Evolutionary conservation across 2,888 invertebrate genomes (phyloP), one percentile per base, ranked within the genome.

Genomic region (Pteria penguin): DNA sequence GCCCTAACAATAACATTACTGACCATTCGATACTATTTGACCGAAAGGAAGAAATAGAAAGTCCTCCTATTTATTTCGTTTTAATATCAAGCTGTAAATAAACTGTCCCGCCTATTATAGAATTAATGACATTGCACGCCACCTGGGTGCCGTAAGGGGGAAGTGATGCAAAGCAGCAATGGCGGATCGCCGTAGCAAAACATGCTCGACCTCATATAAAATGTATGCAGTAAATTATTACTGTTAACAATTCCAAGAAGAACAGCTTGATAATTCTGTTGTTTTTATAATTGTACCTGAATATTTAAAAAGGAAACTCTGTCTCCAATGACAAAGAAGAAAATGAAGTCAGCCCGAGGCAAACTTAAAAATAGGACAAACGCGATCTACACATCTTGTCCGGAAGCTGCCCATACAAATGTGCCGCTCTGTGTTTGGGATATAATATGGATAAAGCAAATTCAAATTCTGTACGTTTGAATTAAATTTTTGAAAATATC

Each of bases 81-180:
- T 60, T 60, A 8, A 60, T 24, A 60, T 18, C 27, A 26, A n/a
- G 24, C 8, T 60, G 27, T 60, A 60, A 22, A 60, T 60, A 60
- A 60, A 22, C 14, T 18, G 27, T 29, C 60, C 60, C 60, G 60
- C 60, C 60, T 27, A 22, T 27, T 11, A 26, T 14, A 22, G 27
- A 60, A 27, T 26, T 24, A 27, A 60, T 60, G 60, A 60, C 60
- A 60, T 60, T 27, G 14, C 8, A 60, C 60, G 60, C 60, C 60
- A 60, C 60, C 60, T 60, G 60, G 24, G 60, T 24, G 60, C 22
- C 60, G 27, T 24, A 11, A 27, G 22, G 60, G 27, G 27, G 27
- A 60, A 60, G 24, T 24, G 60, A 22, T 60, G 60, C 60, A 60
- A 60, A 18, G 24, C 27, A 11, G 27, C 27, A 60, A 60, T 60